Conservation (phyloP, 2,888 invertebrate species). For the Gastrophysa polygoni region DNA sequence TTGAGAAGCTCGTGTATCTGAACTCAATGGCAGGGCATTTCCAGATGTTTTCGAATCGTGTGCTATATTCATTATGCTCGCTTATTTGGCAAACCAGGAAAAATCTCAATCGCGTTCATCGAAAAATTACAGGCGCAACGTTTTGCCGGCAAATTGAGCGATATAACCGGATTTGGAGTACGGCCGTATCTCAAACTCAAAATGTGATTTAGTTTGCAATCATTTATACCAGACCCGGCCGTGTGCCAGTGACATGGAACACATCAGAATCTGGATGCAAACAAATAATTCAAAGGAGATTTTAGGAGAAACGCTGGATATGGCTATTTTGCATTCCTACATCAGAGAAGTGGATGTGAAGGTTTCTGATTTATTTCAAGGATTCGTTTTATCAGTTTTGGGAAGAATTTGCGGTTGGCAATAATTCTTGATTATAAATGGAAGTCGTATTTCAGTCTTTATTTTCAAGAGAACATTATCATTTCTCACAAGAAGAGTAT, state of each 20-base stretch:
- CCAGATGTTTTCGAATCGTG: no score
- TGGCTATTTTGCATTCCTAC: constrained; percentile 17
- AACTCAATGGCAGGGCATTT: no score
- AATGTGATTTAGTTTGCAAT: constrained; percentile 26
- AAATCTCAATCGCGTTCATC: no score
- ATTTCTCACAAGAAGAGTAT: no score
- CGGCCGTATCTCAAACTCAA: constrained; percentile 2
- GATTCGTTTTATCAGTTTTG: constrained; percentile 6
- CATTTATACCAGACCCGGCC: constrained; percentile 29
- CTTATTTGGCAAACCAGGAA: no score
- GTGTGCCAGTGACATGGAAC: constrained; percentile 27
- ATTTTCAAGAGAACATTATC: no score
- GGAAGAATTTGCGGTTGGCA: no score
- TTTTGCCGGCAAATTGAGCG: constrained; percentile 7
- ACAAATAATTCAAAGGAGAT: constrained; percentile 17
- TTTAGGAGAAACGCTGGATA: constrained; percentile 8
- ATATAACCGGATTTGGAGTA: constrained; percentile 4
- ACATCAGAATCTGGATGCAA: constrained; percentile 11
- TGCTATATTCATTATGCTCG: no score
- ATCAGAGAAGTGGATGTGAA: constrained; percentile 14
- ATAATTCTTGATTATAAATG: no score
- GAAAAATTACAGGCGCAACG: no score
- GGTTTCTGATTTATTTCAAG: constrained; percentile 13
- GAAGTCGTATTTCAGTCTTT: no score
- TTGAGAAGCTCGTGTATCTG: no score